These are phyloP conservation scores for Dugesia japonica DNA, from an alignment of 2,888 invertebrate species.

Conservation along the genomic window DNA sequence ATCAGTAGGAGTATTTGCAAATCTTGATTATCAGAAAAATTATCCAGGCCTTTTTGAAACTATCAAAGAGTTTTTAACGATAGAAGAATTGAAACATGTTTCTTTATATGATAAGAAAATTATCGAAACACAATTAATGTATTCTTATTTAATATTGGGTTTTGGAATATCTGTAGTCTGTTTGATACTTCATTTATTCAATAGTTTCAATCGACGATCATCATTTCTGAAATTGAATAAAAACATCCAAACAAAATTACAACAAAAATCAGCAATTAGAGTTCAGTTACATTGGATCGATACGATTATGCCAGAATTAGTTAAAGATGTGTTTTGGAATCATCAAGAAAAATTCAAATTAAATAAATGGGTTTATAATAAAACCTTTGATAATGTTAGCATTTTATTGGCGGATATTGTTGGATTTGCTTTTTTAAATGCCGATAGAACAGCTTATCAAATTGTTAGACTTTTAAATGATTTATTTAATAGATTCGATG, in stretches of 20 bases:
- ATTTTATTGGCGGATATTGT: conserved; percentile 92
- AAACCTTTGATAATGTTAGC: conserved; percentile 68
- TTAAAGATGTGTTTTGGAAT: neutral
- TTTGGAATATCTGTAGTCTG: neutral
- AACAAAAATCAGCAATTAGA: neutral
- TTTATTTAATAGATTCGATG: conserved; percentile 56
- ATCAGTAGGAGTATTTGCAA: neutral
- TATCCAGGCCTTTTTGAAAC: neutral
- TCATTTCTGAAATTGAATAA: neutral
- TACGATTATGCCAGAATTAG: conserved; percentile 3
- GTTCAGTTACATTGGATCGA: neutral
- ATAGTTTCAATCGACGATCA: neutral
- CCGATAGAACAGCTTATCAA: conserved; percentile 84
- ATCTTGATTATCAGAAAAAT: neutral
- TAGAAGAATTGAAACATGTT: neutral
- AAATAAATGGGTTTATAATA: conserved; percentile 20
- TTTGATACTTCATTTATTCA: neutral
- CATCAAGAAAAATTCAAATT: neutral
- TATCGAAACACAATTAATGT: neutral
- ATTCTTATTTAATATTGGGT: neutral
- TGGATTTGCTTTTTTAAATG: conserved; percentile 89
- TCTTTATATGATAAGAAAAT: neutral
- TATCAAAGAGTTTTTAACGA: neutral
- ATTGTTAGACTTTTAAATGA: conserved; percentile 53
- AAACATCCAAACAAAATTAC: conserved; percentile 21